Percentiles rank a stretch among this genome's conserved stretches.
These are phyloP conservation scores for Iphiclides podalirius DNA, from an alignment of 2,888 invertebrate genomes.

Conservation along the genomic window DNA sequence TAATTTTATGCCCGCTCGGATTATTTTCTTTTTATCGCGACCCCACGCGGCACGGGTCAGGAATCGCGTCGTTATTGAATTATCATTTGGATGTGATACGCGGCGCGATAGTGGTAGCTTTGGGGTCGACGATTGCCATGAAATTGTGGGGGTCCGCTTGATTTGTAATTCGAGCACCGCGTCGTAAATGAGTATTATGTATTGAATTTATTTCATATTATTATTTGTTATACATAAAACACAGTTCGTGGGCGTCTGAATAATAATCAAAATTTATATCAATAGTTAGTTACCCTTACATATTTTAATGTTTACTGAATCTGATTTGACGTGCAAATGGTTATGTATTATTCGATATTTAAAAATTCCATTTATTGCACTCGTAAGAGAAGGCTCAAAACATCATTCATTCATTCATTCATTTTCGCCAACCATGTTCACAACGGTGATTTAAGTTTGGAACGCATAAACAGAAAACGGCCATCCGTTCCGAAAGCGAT, in stretches of 20 bases:
- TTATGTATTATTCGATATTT: too few species aligned
- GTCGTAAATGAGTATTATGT: constrained; percentile 42
- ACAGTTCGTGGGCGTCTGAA: too few species aligned
- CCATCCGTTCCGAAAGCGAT: constrained; percentile 64
- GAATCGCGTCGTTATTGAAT: constrained; percentile 73
- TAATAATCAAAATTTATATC: too few species aligned
- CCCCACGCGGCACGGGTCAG: constrained; percentile 53
- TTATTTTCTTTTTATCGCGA: constrained; percentile 62
- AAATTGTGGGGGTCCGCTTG: constrained; percentile 48
- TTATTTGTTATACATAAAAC: too few species aligned
- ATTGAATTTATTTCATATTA: neutral
- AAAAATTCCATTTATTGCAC: too few species aligned
- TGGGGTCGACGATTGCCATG: constrained; percentile 61
- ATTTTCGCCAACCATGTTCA: neutral
- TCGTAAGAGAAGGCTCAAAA: too few species aligned
- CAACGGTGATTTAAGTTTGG: constrained; percentile 26
- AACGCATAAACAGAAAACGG: constrained; percentile 49
- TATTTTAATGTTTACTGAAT: too few species aligned
- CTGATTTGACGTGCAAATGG: too few species aligned
- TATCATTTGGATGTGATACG: constrained; percentile 77
- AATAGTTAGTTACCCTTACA: too few species aligned
- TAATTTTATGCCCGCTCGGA: constrained; percentile 71
- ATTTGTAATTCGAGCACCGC: constrained; percentile 51
- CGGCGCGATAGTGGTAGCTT: constrained; percentile 51
- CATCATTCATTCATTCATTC: too few species aligned